These are phyloP conservation scores for Brienomyrus longianalis DNA, from an alignment of 2,113 vertebrate genomes.

Conservation along the genomic window DNA sequence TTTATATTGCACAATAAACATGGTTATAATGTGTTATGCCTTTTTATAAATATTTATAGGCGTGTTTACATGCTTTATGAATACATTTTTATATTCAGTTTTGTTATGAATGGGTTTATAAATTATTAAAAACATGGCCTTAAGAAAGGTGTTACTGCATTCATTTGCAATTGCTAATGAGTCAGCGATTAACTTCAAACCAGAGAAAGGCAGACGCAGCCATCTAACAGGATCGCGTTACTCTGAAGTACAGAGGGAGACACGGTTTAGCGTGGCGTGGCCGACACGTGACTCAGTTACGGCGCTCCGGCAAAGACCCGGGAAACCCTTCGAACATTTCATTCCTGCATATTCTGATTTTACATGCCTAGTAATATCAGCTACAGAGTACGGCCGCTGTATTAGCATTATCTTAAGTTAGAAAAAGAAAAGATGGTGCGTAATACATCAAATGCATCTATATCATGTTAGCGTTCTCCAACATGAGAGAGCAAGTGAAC, in stretches of 20 bases:
- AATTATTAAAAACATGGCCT: no score
- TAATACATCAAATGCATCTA: background rate
- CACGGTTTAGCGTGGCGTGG: background rate
- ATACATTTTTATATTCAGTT: no score
- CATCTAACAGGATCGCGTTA: background rate
- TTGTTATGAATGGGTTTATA: no score
- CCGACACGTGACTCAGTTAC: background rate
- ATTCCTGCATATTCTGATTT: background rate
- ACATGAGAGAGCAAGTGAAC: no score
- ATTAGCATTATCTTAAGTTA: background rate
- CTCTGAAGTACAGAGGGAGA: background rate
- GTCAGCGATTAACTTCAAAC: background rate
- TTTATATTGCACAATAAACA: no score
- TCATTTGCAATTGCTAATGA: background rate
- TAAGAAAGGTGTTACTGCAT: background rate
- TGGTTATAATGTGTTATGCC: no score
- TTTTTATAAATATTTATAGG: no score
- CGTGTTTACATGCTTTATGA: no score
- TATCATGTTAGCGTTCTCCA: background rate
- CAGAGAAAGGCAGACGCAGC: background rate
- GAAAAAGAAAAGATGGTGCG: background rate
- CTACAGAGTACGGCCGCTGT: background rate
- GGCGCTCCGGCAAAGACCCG: background rate
- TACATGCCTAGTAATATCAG: background rate
- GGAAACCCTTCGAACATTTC: background rate